A percentile compares a stretch with the other conserved stretches of the same genome.
Conservation (phyloP, 2,113 vertebrate species). For the Erythrocercus mccallii region DNA sequence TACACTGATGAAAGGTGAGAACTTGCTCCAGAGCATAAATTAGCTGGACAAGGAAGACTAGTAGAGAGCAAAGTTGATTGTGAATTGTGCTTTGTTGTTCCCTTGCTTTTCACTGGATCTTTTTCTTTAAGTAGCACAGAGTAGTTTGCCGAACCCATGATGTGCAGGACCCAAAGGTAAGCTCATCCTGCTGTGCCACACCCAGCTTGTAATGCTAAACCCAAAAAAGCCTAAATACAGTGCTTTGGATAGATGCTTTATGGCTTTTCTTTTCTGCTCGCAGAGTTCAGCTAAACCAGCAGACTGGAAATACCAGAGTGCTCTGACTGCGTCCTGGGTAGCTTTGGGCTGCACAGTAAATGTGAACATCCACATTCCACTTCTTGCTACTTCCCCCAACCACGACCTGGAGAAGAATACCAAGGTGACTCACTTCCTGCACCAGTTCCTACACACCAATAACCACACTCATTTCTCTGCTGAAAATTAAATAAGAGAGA, state of each 20-base stretch:
- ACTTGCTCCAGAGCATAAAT: background rate
- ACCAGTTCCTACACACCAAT: background rate
- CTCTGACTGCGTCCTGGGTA: conserved; percentile 81
- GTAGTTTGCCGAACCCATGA: conserved; percentile 88
- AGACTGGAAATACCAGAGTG: conserved; percentile 92
- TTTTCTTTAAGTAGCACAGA: conserved; percentile 84
- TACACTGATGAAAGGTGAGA: background rate
- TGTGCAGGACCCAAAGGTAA: conserved; percentile 87
- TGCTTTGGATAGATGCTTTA: background rate
- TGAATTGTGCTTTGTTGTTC: background rate
- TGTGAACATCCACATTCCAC: conserved; percentile 83
- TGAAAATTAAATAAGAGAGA: background rate
- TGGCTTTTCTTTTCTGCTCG: background rate
- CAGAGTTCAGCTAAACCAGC: conserved; percentile 89
- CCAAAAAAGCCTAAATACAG: background rate
- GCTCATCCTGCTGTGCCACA: background rate
- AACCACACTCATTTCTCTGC: background rate
- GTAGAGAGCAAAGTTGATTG: background rate
- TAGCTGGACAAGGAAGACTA: background rate
- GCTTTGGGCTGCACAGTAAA: conserved; percentile 81
- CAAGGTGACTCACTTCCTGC: conserved; percentile 73
- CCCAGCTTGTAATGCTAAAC: background rate
- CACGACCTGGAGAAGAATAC: conserved; percentile 77
- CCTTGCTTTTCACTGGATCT: background rate
- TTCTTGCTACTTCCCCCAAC: conserved; percentile 69